A percentile compares a stretch with the other conserved stretches of the same genome.
Conservation (phyloP, 2,113 vertebrate species). For the Nerophis ophidion region DNA sequence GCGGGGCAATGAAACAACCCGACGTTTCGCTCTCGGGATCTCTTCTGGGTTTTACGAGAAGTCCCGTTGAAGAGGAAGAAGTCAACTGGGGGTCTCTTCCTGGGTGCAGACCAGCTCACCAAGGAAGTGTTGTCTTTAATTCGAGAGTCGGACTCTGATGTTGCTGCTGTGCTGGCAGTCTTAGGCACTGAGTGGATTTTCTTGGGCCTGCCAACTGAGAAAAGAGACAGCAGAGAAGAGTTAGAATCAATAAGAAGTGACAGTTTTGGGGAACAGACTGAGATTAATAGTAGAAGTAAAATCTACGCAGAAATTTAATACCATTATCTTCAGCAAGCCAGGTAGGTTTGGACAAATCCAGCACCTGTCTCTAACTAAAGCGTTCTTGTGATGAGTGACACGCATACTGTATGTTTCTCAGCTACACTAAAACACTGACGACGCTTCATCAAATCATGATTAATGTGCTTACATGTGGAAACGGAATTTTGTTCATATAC, state of each 20-base stretch:
- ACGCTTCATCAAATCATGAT: slow-evolving; percentile 34
- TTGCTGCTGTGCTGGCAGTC: slow-evolving; percentile 22
- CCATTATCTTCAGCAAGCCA: slow-evolving; percentile 34
- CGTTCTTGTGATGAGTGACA: slow-evolving; percentile 27
- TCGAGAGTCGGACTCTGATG: slow-evolving; percentile 51
- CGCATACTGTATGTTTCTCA: slow-evolving; percentile 16
- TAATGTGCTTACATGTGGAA: slow-evolving; percentile 18
- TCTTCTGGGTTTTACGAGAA: slow-evolving; percentile 75
- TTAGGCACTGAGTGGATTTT: slow-evolving; percentile 74
- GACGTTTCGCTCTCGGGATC: slow-evolving; percentile 72
- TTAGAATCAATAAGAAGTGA: slow-evolving; percentile 31
- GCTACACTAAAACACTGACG: slow-evolving; percentile 8
- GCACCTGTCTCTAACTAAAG: slow-evolving; percentile 39
- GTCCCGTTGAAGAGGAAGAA: slow-evolving; percentile 89
- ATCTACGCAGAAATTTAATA: slow-evolving; percentile 35
- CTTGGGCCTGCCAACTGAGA: slow-evolving; percentile 73
- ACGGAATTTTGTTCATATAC: slow-evolving; percentile 19
- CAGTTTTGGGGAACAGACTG: slow-evolving; percentile 17
- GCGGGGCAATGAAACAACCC: slow-evolving; percentile 72
- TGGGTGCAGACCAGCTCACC: slow-evolving; percentile 78
- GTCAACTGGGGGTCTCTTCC: slow-evolving; percentile 78
- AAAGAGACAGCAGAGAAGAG: slow-evolving; percentile 12
- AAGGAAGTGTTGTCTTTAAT: slow-evolving; percentile 70
- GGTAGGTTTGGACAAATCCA: slow-evolving; percentile 39
- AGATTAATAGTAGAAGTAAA: slow-evolving; percentile 40